Evolutionary conservation across 2,797 vertebrate genomes (phyloP).

Genomic region (Xiphophorus birchmanni): DNA sequence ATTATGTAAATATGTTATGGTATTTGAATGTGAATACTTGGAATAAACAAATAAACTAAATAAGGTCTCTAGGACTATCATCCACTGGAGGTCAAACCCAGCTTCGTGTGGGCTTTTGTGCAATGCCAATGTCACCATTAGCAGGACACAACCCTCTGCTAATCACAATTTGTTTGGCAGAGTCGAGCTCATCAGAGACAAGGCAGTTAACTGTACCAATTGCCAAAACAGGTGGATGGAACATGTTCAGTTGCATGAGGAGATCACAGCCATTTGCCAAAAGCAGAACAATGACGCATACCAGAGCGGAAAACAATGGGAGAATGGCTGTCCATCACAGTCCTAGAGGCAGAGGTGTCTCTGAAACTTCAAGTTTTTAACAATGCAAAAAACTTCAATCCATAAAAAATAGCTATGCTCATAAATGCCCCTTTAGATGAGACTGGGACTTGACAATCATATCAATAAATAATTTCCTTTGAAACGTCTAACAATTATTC

Average conservation of each 20-base stretch:
- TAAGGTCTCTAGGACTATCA: not conserved
- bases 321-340: not conserved
- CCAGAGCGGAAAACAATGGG: not conserved
- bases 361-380: not conserved
- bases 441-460: not conserved
- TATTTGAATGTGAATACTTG: not conserved
- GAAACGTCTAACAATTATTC: not conserved
- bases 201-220: not conserved
- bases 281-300: not conserved
- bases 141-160: not conserved
- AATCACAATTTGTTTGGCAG: not conserved
- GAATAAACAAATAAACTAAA: not conserved
- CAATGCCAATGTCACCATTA: not conserved
- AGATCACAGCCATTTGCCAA: constrained; percentile 1
- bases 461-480: not conserved
- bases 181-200: not conserved
- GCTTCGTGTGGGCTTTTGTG: not conserved
- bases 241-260: not conserved
- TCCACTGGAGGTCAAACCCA: not conserved
- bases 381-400: not conserved
- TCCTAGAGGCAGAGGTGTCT: not conserved
- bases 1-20: not conserved
- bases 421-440: not conserved
- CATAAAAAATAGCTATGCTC: not conserved
- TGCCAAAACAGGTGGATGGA: not conserved